These are phyloP conservation scores for Meloe dianella DNA, from an alignment of 2,888 invertebrate species.

Conservation along the genomic window DNA sequence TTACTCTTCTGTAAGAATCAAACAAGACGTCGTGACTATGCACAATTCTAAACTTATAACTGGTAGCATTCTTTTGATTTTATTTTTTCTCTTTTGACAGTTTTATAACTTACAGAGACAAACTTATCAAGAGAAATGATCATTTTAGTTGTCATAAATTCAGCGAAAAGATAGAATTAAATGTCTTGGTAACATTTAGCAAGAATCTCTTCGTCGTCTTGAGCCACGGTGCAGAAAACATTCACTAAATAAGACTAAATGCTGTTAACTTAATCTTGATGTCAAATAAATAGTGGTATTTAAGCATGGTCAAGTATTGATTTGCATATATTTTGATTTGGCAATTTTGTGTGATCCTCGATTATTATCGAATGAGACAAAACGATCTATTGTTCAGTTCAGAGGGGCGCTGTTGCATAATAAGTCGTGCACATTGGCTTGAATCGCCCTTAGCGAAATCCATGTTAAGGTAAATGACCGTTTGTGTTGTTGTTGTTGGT, in stretches of 20 bases:
- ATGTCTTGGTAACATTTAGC: constrained; percentile 35
- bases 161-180: constrained; percentile 28
- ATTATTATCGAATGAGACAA: neutral
- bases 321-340: neutral
- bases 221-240: constrained; percentile 37
- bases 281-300: constrained; percentile 21
- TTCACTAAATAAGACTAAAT: constrained; percentile 37
- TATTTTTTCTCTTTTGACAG: neutral
- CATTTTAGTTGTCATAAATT: constrained; percentile 29
- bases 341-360: constrained; percentile 1
- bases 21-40: neutral
- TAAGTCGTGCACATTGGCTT: constrained; percentile 30
- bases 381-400: neutral
- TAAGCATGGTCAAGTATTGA: constrained; percentile 19
- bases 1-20: neutral
- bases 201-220: constrained; percentile 22
- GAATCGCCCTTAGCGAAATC: constrained; percentile 34
- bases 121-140: constrained; percentile 24
- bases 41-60: neutral
- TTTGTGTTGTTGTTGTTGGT: constrained; percentile 15
- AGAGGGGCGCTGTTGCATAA: constrained; percentile 24
- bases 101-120: constrained; percentile 13
- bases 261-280: constrained; percentile 34
- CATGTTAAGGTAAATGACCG: constrained; percentile 34
- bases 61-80: neutral